Base-by-base conservation (phyloP, 2,888 invertebrate species). In the Saturnia pavonia region DNA sequence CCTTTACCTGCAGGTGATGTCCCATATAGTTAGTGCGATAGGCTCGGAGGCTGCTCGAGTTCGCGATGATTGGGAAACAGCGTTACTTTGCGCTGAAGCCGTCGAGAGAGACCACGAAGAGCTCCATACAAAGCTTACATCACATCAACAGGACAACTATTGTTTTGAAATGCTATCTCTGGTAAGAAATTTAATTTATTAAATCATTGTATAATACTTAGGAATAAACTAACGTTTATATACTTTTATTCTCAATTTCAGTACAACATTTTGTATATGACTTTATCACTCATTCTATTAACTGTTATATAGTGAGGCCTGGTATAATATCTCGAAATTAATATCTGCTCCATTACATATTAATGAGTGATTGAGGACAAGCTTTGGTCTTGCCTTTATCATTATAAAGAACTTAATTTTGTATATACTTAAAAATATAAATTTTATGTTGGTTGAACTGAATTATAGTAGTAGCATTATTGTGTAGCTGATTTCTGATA, bases 111-210 rank as follows among this genome's bases (percentile, higher is more conserved):
- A 75, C 12, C 76, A 77, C 8, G 80, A 79, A 3, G 84, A 89
- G 42, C 80, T 82, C 78, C 77, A 80, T 0, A 80, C 82, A 79
- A 88, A 75, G 78, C 88, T 68, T 77, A 82, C 87, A 22, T 72
- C 80, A 0, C 82, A 80, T 45, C 77, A 82, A 69, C 91, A 89
- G 2, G 99, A 99, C 88, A 98, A 98, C n/a, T 99, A 99, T 88
- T 99, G 99, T 91, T 99, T 99, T 85, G 99, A 99, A 94, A 98
- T 99, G 97, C 92, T 99, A 34, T 98, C 98, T 7, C 97, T 99
- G 97, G 99, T 95, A 34, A 77, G 80, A 9, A 43, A 27, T 54
- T 60, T 27, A 27, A 60, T 60, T 51, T 51, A 51, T 51, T 27
- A 11, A 25, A 25, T 14, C 27, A 60, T 4, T 14, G 3, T 60